Conservation (phyloP, 2,888 invertebrate genomes). For the Pristionchus fissidentatus region DNA sequence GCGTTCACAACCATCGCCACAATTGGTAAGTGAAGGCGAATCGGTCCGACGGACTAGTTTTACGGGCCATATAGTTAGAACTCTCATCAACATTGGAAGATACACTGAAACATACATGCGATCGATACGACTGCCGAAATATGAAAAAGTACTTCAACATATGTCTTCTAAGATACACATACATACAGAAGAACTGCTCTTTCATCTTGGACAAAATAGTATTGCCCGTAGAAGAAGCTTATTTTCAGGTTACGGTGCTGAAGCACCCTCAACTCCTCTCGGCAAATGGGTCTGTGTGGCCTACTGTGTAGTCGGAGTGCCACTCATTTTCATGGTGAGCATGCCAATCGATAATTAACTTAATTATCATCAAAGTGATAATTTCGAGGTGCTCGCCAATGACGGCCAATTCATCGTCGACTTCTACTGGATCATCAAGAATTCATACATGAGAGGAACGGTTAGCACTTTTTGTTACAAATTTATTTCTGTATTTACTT, state of each 20-base stretch:
- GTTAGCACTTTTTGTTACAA: too few relatives aligned
- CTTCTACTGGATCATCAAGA: conserved; percentile 58
- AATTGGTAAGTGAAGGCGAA: conserved; percentile 35
- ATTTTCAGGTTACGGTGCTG: conserved; percentile 38
- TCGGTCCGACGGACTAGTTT: too few relatives aligned
- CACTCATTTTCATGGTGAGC: conserved; percentile 60
- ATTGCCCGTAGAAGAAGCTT: too few relatives aligned
- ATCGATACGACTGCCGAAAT: too few relatives aligned
- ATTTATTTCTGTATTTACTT: too few relatives aligned
- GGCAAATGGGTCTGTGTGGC: conserved; percentile 53
- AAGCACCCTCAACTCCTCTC: background rate
- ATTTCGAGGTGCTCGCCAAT: conserved; percentile 57
- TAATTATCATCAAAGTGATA: background rate
- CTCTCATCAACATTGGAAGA: too few relatives aligned
- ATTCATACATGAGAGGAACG: conserved; percentile 50
- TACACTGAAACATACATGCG: too few relatives aligned
- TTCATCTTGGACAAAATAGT: too few relatives aligned
- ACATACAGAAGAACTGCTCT: too few relatives aligned
- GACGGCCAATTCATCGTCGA: conserved; percentile 64
- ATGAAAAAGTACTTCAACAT: too few relatives aligned
- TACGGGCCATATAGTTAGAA: too few relatives aligned
- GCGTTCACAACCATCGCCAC: conserved; percentile 42
- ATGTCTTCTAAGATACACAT: too few relatives aligned
- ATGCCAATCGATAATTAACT: background rate
- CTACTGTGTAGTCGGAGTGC: conserved; percentile 66